Evolutionary conservation across 1,140 invertebrate species (phyloP).

Genomic region (Micrasema longulum): DNA sequence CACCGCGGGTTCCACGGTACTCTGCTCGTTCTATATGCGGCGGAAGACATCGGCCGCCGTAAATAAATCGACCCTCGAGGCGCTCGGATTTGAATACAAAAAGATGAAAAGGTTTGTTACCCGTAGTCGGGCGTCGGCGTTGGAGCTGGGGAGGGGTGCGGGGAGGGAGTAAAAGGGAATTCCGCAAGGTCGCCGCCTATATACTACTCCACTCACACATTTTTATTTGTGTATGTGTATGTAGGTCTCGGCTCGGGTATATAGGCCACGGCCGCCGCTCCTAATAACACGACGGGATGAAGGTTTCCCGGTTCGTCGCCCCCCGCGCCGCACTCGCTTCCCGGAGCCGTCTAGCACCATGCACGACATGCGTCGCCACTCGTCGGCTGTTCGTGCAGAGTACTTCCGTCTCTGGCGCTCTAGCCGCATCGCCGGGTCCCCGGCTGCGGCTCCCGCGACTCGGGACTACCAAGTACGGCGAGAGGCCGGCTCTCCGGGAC

Average conservation of each 20-base stretch:
- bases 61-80: neutral
- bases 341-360: neutral
- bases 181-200: constrained; percentile 52
- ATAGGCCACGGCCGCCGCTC: constrained; percentile 1
- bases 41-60: neutral
- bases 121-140: constrained; percentile 16
- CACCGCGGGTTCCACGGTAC: no score
- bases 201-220: constrained; percentile 41
- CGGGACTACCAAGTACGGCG: no score
- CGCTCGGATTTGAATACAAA: constrained; percentile 6
- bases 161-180: constrained; percentile 48
- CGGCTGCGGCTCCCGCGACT: no score
- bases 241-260: constrained; percentile 5
- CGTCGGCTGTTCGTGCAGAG: constrained; percentile 20
- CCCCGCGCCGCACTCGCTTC: constrained; percentile 29
- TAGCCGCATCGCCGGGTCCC: neutral
- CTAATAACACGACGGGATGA: constrained; percentile 36
- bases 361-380: neutral
- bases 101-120: constrained; percentile 31
- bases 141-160: neutral
- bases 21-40: no score
- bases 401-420: constrained; percentile 7
- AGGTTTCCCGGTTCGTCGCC: constrained; percentile 32
- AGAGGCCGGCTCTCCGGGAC: no score
- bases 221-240: constrained; percentile 38